phyloP scores from a whole-genome alignment of 2,113 vertebrate species.

The Pterocles gutturalis region DNA sequence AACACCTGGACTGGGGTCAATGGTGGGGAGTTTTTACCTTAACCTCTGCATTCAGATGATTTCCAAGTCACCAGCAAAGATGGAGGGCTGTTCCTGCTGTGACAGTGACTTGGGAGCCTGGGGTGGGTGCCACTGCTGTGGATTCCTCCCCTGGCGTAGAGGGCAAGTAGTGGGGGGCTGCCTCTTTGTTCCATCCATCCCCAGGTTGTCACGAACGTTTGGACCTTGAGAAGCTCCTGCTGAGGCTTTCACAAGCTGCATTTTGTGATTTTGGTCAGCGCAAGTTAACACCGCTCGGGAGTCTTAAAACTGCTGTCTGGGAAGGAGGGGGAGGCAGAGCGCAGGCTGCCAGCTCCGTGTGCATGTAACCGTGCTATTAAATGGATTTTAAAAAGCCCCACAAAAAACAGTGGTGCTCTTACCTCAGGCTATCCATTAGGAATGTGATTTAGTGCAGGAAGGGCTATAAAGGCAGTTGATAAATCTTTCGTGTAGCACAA shows the following conservation, averaged over 20 bases:
- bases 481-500: slow-evolving; percentile 48
- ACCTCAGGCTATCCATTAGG: slow-evolving; percentile 62
- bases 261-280: background rate
- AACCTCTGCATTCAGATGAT: background rate
- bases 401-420: slow-evolving; percentile 37
- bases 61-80: background rate
- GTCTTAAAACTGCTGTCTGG: background rate
- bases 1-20: background rate
- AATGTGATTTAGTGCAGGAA: slow-evolving; percentile 58
- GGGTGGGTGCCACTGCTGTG: background rate
- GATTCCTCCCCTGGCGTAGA: accelerated
- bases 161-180: background rate
- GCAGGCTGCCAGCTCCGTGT: background rate
- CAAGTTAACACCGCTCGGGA: background rate
- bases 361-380: background rate
- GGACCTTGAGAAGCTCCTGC: background rate
- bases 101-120: background rate
- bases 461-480: slow-evolving; percentile 46
- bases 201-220: background rate
- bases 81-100: background rate
- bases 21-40: background rate
- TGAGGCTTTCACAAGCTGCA: background rate
- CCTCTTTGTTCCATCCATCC: background rate
- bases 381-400: background rate
- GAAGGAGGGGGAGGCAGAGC: background rate